Conservation (phyloP, 2,797 vertebrate genomes). For the Poliocrania exsul region DNA sequence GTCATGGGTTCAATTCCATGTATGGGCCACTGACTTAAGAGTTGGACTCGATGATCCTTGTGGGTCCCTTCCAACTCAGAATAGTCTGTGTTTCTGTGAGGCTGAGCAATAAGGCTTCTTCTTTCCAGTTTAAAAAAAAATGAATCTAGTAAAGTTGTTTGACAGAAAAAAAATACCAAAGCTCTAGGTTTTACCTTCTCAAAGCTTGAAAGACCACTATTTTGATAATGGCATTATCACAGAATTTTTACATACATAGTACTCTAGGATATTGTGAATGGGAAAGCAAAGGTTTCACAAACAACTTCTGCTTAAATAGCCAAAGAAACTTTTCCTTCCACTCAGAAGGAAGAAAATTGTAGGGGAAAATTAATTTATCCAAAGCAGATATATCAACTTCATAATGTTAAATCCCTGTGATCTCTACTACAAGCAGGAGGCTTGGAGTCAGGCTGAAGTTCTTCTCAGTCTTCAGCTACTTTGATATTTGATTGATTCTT, state of each 20-base stretch:
- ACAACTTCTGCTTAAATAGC: not conserved
- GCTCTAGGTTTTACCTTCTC: not conserved
- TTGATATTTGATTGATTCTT: not conserved
- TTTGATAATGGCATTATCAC: not conserved
- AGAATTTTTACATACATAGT: not conserved
- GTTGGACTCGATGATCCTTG: too few relatives aligned
- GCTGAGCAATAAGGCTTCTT: rapidly evolving
- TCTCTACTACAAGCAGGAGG: not conserved
- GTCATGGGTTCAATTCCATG: too few relatives aligned
- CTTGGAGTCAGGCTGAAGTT: not conserved
- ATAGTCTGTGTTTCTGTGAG: not conserved
- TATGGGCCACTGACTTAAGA: too few relatives aligned
- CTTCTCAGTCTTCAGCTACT: not conserved
- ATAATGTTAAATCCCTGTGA: not conserved
- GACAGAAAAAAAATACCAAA: not conserved
- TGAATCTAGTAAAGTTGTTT: not conserved
- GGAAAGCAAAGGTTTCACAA: not conserved
- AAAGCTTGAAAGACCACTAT: not conserved
- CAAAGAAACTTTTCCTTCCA: not conserved
- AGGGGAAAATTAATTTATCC: not conserved
- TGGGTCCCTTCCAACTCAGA: too few relatives aligned
- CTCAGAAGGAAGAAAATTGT: not conserved
- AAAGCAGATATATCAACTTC: not conserved
- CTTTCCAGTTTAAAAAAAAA: not conserved
- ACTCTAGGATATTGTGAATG: not conserved